Conservation (phyloP, 2,888 invertebrate species). For the Dione juno region DNA sequence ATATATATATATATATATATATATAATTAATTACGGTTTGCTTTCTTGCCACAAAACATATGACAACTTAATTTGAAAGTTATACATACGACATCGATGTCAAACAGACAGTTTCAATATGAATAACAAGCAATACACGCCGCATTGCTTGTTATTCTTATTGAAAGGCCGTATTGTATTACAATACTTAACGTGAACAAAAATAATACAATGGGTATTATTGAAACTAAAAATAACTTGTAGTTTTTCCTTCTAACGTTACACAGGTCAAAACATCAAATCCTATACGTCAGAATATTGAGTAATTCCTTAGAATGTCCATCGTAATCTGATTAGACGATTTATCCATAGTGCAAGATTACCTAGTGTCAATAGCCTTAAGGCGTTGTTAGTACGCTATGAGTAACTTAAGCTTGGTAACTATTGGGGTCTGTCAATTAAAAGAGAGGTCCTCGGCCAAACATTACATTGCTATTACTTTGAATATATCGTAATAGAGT, state of each 20-base stretch:
- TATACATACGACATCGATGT: not conserved
- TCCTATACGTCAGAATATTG: slow-evolving; percentile 9
- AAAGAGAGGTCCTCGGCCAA: not conserved
- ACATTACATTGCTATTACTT: too few species aligned
- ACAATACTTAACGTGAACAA: slow-evolving; percentile 1
- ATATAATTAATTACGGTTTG: not conserved
- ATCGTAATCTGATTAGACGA: slow-evolving; percentile 55
- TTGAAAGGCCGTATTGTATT: not conserved
- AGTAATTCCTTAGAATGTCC: slow-evolving; percentile 42
- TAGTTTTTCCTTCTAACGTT: slow-evolving; percentile 10
- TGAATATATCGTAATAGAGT: too few species aligned
- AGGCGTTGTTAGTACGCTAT: slow-evolving; percentile 26
- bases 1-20: too few species aligned
- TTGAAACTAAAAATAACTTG: not conserved
- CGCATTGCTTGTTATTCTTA: too few species aligned
- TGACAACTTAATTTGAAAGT: not conserved
- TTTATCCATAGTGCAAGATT: slow-evolving; percentile 38
- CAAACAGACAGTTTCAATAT: slow-evolving; percentile 5
- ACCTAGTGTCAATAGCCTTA: not conserved
- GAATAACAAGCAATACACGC: not conserved
- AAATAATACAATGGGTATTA: not conserved
- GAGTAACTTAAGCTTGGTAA: slow-evolving; percentile 31
- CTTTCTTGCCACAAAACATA: not conserved
- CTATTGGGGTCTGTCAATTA: slow-evolving; percentile 41
- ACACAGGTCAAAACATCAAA: not conserved